Evolutionary conservation across 2,797 vertebrate species (phyloP).

Genomic region (Distichodus sexfasciatus): DNA sequence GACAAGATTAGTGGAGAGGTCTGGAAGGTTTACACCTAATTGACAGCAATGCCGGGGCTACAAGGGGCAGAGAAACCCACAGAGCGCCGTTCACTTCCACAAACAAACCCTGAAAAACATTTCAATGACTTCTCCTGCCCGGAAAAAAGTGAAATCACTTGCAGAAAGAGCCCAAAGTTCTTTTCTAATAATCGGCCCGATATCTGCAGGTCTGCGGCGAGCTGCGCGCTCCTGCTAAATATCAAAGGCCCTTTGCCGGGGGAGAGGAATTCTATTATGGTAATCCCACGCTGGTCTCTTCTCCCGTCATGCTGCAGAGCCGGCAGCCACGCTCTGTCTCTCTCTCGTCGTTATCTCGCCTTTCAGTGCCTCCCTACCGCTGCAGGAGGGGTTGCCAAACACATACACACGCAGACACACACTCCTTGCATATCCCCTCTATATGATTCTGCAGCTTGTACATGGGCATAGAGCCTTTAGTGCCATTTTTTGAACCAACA

Average conservation of each 20-base stretch:
- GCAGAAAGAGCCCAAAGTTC: too few species aligned
- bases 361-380: conserved; percentile 35
- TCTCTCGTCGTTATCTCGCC: conserved; percentile 36
- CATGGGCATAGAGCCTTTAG: conserved; percentile 43
- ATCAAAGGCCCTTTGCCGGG: too few species aligned
- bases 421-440: conserved; percentile 37
- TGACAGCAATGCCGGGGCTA: conserved; percentile 9
- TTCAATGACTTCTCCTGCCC: too few species aligned
- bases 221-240: too few species aligned
- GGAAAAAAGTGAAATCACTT: not conserved
- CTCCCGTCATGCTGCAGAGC: too few species aligned
- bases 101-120: not conserved
- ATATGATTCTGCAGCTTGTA: conserved; percentile 36
- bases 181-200: too few species aligned
- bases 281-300: too few species aligned
- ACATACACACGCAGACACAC: too few species aligned
- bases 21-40: conserved; percentile 24
- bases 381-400: conserved; percentile 20
- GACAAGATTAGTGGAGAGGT: not conserved
- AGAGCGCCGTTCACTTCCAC: not conserved
- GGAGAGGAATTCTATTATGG: too few species aligned
- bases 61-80: not conserved
- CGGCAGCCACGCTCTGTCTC: not conserved
- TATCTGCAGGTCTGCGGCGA: too few species aligned
- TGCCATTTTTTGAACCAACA: too few species aligned